These are phyloP conservation scores for Spilarctia lutea DNA, from an alignment of 2,888 invertebrate genomes.

Conservation along the genomic window DNA sequence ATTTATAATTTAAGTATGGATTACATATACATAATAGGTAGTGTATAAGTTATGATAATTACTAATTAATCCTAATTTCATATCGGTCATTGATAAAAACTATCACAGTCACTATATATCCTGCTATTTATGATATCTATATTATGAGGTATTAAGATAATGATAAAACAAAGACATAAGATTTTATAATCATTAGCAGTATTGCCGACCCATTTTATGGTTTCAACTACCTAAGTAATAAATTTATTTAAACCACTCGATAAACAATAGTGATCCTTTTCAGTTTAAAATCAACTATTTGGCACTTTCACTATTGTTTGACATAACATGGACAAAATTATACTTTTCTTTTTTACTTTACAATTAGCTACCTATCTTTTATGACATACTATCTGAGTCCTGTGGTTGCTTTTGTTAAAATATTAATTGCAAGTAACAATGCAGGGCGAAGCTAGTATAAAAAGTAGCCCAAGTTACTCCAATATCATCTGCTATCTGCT, in stretches of 20 bases:
- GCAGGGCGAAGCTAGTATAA: no score
- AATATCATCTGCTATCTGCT: no score
- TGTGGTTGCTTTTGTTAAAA: no score
- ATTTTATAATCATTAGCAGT: not conserved
- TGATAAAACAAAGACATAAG: conserved; percentile 9
- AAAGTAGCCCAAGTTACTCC: no score
- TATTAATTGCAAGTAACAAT: no score
- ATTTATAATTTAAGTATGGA: no score
- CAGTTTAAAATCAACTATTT: not conserved
- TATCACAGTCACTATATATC: conserved; percentile 13
- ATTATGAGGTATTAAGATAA: conserved; percentile 14
- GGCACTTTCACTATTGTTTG: not conserved
- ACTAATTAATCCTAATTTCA: conserved; percentile 32
- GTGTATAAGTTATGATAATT: conserved; percentile 12
- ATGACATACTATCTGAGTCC: no score
- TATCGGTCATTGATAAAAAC: conserved; percentile 30
- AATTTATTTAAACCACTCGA: not conserved
- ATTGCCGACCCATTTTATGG: not conserved
- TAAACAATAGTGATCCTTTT: not conserved
- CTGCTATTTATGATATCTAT: conserved; percentile 19
- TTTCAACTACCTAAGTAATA: not conserved
- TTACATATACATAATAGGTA: not conserved
- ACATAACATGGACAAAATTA: not conserved
- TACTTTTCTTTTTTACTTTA: not conserved
- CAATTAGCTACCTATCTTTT: not conserved